Conservation (phyloP, 2,113 vertebrate species). For the Podarcis cretensis region DNA sequence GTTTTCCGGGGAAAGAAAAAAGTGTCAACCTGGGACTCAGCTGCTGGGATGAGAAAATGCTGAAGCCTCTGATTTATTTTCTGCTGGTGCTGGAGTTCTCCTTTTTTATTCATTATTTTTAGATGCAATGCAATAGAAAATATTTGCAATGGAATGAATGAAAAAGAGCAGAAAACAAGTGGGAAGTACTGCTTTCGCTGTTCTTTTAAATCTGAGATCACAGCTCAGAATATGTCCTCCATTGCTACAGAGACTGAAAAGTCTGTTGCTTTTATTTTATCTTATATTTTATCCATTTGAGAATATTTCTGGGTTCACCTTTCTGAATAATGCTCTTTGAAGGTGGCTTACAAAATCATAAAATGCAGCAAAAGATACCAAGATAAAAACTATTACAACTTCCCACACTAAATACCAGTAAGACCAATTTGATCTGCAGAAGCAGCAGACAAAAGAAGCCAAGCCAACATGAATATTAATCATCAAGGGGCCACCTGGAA, state of each 20-base stretch:
- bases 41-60: slow-evolving; percentile 58
- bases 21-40: slow-evolving; percentile 46
- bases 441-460: no score
- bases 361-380: no score
- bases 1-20: slow-evolving; percentile 57
- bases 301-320: no score
- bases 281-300: no score
- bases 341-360: no score
- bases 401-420: no score
- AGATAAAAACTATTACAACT: no score
- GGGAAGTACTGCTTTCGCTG: background rate
- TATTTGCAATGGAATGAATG: slow-evolving; percentile 42
- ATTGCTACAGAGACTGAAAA: slow-evolving; percentile 40
- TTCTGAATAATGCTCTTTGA: no score
- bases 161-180: slow-evolving; percentile 17
- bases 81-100: slow-evolving; percentile 44
- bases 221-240: slow-evolving; percentile 46
- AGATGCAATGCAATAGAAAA: slow-evolving; percentile 47
- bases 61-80: slow-evolving; percentile 54
- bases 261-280: background rate
- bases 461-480: no score
- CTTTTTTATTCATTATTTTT: slow-evolving; percentile 59
- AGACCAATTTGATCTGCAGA: no score
- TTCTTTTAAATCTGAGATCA: slow-evolving; percentile 47
- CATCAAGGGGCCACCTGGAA: no score